Conservation (phyloP, 2,888 invertebrate genomes). For the Eudasyphora cyanicolor region DNA sequence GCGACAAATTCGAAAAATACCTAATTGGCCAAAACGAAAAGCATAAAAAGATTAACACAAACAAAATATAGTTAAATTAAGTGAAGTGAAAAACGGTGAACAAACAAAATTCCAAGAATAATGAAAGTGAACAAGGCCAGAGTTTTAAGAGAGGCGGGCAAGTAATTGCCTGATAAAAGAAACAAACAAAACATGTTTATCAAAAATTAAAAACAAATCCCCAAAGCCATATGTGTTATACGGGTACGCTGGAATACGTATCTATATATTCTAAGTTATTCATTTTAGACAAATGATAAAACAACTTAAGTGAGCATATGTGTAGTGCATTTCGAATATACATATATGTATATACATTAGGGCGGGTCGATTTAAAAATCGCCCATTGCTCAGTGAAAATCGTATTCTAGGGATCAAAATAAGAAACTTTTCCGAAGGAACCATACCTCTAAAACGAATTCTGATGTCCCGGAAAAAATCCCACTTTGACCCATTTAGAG, state of each 20-base stretch:
- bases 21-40: neutral
- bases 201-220: neutral
- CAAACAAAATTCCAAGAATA: neutral
- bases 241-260: slow-evolving; percentile 65
- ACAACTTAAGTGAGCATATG: no score
- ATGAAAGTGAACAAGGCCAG: slow-evolving; percentile 26
- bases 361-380: no score
- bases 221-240: neutral
- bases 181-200: neutral
- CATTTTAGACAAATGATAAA: neutral
- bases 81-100: neutral
- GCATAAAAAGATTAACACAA: slow-evolving; percentile 13
- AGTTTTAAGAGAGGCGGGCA: neutral
- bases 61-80: neutral
- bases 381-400: no score
- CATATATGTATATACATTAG: no score
- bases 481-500: no score
- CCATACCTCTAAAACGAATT: no score
- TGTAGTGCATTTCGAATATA: neutral
- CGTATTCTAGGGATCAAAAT: no score
- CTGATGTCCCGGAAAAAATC: no score
- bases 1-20: neutral
- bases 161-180: neutral
- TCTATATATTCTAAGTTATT: slow-evolving; percentile 42
- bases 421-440: no score